Evolutionary conservation across 2,113 vertebrate species (phyloP).

Genomic region (Marcusenius ussheri): DNA sequence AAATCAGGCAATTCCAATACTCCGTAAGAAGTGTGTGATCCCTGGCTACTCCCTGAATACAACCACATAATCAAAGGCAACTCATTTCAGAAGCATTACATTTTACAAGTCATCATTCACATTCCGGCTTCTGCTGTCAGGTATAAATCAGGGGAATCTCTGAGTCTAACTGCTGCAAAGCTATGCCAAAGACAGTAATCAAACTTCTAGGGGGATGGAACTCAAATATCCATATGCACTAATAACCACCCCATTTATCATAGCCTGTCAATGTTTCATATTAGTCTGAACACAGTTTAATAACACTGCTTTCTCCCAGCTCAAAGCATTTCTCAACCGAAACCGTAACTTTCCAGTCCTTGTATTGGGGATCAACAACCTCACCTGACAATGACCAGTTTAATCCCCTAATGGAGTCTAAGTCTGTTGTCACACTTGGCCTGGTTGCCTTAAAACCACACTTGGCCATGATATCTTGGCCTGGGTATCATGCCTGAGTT

Average conservation of each 20-base stretch:
- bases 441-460: not conserved
- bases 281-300: not conserved
- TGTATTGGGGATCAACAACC: not conserved
- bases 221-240: not conserved
- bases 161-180: not conserved
- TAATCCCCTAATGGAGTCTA: not conserved
- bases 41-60: not conserved
- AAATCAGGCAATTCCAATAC: not conserved
- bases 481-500: not conserved
- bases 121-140: not conserved
- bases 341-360: not conserved
- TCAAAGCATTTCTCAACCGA: not conserved
- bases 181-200: not conserved
- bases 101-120: not conserved
- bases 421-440: not conserved
- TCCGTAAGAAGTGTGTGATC: not conserved
- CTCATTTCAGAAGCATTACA: not conserved
- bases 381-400: not conserved
- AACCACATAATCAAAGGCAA: not conserved
- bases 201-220: not conserved
- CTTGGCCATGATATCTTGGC: too few species aligned
- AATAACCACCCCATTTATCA: not conserved
- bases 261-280: not conserved
- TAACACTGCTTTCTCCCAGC: not conserved
- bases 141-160: not conserved